Percentiles rank a stretch among this genome's conserved stretches.
Evolutionary conservation across 2,888 invertebrate species (phyloP).

Genomic region (Bursaphelenchus okinawaensis): DNA sequence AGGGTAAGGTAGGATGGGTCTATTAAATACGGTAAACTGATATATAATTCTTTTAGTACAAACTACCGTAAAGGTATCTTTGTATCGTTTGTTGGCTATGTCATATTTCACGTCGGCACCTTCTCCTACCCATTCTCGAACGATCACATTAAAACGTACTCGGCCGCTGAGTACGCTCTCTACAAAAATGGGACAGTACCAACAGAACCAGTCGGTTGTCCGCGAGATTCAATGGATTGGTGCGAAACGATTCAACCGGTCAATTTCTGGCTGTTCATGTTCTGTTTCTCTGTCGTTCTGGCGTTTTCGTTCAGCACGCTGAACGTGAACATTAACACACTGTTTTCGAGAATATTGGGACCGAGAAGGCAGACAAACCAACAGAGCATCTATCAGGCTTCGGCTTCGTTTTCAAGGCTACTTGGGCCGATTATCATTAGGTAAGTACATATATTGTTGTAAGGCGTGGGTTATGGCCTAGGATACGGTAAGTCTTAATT

Average conservation of each 20-base stretch:
- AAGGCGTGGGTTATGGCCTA: too few species aligned
- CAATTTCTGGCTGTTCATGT: constrained; percentile 27
- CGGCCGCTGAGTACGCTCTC: constrained; percentile 10
- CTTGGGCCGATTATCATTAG: constrained; percentile 16
- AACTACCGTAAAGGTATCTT: constrained; percentile 11
- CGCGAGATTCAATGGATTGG: constrained; percentile 20
- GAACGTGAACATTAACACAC: constrained; percentile 46
- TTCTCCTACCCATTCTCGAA: constrained; percentile 33
- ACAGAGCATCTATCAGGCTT: constrained; percentile 34
- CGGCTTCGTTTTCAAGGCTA: constrained; percentile 9
- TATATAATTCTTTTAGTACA: constrained; percentile 15
- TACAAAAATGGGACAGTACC: neutral
- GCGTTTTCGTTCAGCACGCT: constrained; percentile 56
- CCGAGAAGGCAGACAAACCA: constrained; percentile 57
- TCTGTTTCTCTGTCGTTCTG: constrained; percentile 43
- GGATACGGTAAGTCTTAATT: too few species aligned
- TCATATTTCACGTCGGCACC: constrained; percentile 31
- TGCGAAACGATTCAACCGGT: constrained; percentile 21
- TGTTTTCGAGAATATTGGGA: constrained; percentile 54
- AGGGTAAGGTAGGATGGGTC: too few species aligned
- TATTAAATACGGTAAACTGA: too few species aligned
- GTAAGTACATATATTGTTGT: too few species aligned
- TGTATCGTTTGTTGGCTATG: constrained; percentile 9
- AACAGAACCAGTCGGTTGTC: constrained; percentile 23
- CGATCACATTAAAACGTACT: constrained; percentile 24